Conservation (phyloP, 2,888 invertebrate genomes). For the Heliconius cydno region DNA sequence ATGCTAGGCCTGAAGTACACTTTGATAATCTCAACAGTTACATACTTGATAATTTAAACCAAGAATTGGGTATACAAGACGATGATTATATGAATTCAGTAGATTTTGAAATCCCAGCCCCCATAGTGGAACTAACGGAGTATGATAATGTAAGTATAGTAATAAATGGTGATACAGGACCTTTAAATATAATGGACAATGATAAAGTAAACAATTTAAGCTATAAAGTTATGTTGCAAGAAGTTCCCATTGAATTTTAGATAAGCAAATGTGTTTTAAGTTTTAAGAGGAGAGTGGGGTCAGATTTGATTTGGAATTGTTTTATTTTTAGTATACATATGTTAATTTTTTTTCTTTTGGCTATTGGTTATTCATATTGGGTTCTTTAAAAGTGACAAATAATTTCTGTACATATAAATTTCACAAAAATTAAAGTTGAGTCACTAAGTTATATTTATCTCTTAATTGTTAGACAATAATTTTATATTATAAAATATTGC, state of each 20-base stretch:
- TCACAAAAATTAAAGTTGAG: neutral
- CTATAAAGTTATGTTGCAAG: constrained; percentile 68
- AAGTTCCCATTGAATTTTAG: constrained; percentile 75
- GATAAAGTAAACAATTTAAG: constrained; percentile 54
- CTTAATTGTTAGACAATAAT: neutral
- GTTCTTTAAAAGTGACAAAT: neutral
- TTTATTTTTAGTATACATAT: neutral
- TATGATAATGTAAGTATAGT: constrained; percentile 50
- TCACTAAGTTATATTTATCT: neutral
- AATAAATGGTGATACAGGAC: constrained; percentile 30
- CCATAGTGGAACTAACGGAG: constrained; percentile 65
- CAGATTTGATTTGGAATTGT: neutral
- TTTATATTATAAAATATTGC: no score
- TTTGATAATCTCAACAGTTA: constrained; percentile 61
- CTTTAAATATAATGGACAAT: constrained; percentile 33
- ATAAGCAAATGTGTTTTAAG: no score
- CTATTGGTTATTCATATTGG: neutral
- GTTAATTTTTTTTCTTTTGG: neutral
- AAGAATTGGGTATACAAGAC: constrained; percentile 51
- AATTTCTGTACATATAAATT: neutral
- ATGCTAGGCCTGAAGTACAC: constrained; percentile 66
- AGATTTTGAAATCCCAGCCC: constrained; percentile 73
- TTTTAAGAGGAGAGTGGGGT: neutral
- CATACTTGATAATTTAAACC: constrained; percentile 57
- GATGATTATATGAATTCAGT: constrained; percentile 63